Percentiles rank a stretch among this genome's conserved stretches.
These are phyloP conservation scores for Muricea muricata DNA, from an alignment of 92 coral and sea anemone genomes.

Conservation along the genomic window DNA sequence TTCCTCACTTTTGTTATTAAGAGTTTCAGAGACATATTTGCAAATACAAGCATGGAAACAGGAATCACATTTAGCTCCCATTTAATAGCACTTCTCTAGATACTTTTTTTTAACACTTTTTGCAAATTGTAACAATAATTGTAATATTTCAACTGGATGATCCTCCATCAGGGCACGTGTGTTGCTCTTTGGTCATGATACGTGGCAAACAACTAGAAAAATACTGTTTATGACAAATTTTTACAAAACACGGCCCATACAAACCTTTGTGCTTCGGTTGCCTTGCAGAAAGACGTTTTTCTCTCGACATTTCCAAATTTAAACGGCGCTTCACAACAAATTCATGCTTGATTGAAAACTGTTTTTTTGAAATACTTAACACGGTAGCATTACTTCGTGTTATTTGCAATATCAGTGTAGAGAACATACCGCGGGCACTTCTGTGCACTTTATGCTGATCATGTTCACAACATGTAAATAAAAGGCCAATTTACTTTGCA, in stretches of 20 bases:
- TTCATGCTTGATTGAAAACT: not conserved
- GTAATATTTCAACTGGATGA: not conserved
- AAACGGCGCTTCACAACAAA: not conserved
- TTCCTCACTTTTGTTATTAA: too few species aligned
- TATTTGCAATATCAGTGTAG: not conserved
- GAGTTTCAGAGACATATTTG: too few species aligned
- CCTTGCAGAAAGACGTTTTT: constrained; percentile 83
- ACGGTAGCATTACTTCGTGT: not conserved
- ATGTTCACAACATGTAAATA: too few species aligned
- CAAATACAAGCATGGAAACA: too few species aligned
- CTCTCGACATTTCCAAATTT: constrained; percentile 79
- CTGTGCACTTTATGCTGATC: not conserved
- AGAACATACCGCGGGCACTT: not conserved
- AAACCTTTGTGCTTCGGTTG: constrained; percentile 41
- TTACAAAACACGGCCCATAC: not conserved
- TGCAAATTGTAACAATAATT: not conserved
- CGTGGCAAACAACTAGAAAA: not conserved
- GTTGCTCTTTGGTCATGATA: not conserved
- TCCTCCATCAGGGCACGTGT: too few species aligned
- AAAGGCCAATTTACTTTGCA: too few species aligned
- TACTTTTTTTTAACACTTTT: too few species aligned
- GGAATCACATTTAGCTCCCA: too few species aligned
- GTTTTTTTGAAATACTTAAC: not conserved
- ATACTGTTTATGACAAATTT: not conserved
- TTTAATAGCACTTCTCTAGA: too few species aligned